Conservation (phyloP, 2,888 invertebrate genomes). For the Cataglyphis livida region DNA sequence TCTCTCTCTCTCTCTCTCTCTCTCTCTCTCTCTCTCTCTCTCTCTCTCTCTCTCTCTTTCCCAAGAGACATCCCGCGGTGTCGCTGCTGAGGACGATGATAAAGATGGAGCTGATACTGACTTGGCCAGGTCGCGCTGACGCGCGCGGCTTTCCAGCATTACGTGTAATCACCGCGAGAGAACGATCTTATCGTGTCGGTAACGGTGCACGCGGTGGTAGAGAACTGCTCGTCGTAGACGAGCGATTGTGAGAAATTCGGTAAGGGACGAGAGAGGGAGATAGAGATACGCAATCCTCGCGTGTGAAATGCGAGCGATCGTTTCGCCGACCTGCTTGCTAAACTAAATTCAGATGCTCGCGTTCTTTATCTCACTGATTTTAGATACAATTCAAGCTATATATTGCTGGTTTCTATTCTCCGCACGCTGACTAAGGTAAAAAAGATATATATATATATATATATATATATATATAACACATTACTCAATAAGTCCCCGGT, state of each 20-base stretch:
- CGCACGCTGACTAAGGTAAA: background rate
- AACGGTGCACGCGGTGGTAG: conserved; percentile 54
- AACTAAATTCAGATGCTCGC: conserved; percentile 38
- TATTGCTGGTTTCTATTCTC: background rate
- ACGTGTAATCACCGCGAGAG: conserved; percentile 65
- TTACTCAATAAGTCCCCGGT: too few relatives aligned
- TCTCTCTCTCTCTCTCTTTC: background rate
- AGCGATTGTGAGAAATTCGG: conserved; percentile 70
- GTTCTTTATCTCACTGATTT: conserved; percentile 26
- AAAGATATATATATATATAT: background rate
- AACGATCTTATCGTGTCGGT: conserved; percentile 70
- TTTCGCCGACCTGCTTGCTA: conserved; percentile 45
- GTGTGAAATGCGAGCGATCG: conserved; percentile 54
- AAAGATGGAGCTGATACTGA: conserved; percentile 76
- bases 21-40: conserved; percentile 5
- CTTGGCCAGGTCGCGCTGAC: conserved; percentile 59
- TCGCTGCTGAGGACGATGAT: conserved; percentile 72
- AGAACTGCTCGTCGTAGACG: conserved; percentile 43
- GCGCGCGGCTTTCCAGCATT: conserved; percentile 71
- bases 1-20: too few relatives aligned
- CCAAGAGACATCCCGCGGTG: conserved; percentile 73
- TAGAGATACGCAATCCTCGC: conserved; percentile 30
- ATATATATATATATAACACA: too few relatives aligned
- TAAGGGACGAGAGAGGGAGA: conserved; percentile 18
- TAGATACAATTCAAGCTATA: conserved; percentile 4